Evolutionary conservation across 2,888 invertebrate species (phyloP).

Genomic region (Apodemia zela): DNA sequence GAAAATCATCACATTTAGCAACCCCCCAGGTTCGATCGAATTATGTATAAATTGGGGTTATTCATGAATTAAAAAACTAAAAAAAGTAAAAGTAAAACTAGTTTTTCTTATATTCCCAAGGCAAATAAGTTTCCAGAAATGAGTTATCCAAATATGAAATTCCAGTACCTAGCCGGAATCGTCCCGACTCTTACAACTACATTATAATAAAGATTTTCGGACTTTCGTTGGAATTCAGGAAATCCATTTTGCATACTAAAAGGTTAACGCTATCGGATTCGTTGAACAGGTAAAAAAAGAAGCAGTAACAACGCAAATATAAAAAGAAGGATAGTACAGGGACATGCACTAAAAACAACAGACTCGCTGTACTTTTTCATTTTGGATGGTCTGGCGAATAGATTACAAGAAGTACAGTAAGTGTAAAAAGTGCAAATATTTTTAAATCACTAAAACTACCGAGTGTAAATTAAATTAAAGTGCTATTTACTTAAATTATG

Average conservation of each 20-base stretch:
- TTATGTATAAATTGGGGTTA: too few relatives aligned
- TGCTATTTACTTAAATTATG: not conserved
- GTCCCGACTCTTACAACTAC: too few relatives aligned
- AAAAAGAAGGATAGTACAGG: not conserved
- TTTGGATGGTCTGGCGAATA: not conserved
- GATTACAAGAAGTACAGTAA: not conserved
- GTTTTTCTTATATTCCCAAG: too few relatives aligned
- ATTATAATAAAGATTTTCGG: conserved; percentile 30
- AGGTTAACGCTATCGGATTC: conserved; percentile 35
- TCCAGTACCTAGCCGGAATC: too few relatives aligned
- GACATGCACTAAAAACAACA: not conserved
- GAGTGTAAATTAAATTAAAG: not conserved
- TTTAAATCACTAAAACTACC: not conserved
- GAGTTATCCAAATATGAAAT: too few relatives aligned
- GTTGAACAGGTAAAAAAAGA: conserved; percentile 33
- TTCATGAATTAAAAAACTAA: too few relatives aligned
- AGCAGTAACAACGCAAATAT: conserved; percentile 13
- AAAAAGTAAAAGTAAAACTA: too few relatives aligned
- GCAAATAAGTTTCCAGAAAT: too few relatives aligned
- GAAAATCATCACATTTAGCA: too few relatives aligned
- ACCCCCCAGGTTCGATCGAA: too few relatives aligned
- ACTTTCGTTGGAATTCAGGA: conserved; percentile 30
- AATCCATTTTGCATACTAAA: conserved; percentile 39
- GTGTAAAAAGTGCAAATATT: not conserved
- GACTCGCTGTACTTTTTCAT: not conserved